Base-by-base conservation (phyloP, 2,113 vertebrate species). In the Engraulis encrasicolus region DNA sequence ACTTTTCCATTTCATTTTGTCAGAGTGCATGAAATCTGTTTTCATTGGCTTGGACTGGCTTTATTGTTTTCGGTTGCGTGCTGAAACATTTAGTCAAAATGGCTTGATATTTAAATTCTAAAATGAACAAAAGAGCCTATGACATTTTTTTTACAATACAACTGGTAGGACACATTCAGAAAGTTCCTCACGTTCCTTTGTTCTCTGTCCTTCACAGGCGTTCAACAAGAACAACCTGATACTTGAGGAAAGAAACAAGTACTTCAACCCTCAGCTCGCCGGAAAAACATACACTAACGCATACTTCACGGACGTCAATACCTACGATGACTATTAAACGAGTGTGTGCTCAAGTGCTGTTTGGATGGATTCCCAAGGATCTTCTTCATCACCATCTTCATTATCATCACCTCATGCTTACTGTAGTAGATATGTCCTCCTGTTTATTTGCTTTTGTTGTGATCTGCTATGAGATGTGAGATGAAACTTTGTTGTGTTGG, bases 171-270 rank as follows among this genome's bases (percentile, higher is more conserved):
- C 27, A 31, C n/a, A 2, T 74, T 74, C 27, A 74, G 15, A 27
- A 74, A 34, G 66, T 74, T 74, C 31, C 15, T 34, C 15, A 11
- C 14, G 15, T 74, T 11, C 0, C 14, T 15, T 6, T 88, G 81
- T 83, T 90, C 87, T 81, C 88, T 89, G 1, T 78, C 34, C 84
- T 93, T 90, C 85, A 17, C 93, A 99, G 98, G 98, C 97, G 89
- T 98, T 99, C 95, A 99, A 99, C 94, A 99, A 99, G 96, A 99
- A 99, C 94, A 99, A 99, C 94, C 92, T 99, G 94, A 97, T 99
- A 89, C 92, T 99, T 91, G 98, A 99, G 91, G 98, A 99, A 92
- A 95, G 97, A 93, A 99, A 99, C 92, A 99, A 98, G 87, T 99
- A 99, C 93, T 99, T 98, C 95, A 99, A 98, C 90, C 97, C 98